Percentiles rank a stretch among this genome's conserved stretches.
Evolutionary conservation across 2,113 vertebrate genomes (phyloP).

Genomic region (Hemiprocne comata): DNA sequence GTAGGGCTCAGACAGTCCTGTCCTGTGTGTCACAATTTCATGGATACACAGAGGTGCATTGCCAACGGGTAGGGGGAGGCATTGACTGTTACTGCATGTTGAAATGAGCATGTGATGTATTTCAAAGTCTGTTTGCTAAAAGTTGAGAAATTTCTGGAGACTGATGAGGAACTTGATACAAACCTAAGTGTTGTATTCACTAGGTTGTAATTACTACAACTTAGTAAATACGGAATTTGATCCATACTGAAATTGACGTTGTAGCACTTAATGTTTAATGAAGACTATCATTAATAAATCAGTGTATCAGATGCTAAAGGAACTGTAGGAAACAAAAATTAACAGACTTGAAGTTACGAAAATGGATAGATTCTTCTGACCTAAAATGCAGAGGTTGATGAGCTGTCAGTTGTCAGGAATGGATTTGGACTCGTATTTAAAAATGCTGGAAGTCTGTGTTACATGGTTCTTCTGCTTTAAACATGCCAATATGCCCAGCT

Average conservation of each 20-base stretch:
- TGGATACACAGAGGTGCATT: rapidly evolving
- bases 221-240: not conserved
- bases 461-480: not conserved
- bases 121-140: not conserved
- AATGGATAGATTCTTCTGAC: not conserved
- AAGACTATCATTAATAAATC: not conserved
- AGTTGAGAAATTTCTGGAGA: not conserved
- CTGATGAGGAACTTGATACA: not conserved
- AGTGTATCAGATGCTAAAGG: not conserved
- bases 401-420: not conserved
- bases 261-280: not conserved
- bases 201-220: not conserved
- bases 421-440: not conserved
- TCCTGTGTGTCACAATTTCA: not conserved
- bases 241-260: not conserved
- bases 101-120: not conserved
- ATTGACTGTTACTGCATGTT: not conserved
- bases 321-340: not conserved
- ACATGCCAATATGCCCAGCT: not conserved
- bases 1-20: not conserved
- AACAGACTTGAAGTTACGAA: not conserved
- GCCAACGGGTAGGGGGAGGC: not conserved
- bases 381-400: not conserved
- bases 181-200: not conserved
- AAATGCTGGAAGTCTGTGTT: not conserved